phyloP scores from a whole-genome alignment of 2,888 invertebrate species.

The Clepsis dumicolana region DNA sequence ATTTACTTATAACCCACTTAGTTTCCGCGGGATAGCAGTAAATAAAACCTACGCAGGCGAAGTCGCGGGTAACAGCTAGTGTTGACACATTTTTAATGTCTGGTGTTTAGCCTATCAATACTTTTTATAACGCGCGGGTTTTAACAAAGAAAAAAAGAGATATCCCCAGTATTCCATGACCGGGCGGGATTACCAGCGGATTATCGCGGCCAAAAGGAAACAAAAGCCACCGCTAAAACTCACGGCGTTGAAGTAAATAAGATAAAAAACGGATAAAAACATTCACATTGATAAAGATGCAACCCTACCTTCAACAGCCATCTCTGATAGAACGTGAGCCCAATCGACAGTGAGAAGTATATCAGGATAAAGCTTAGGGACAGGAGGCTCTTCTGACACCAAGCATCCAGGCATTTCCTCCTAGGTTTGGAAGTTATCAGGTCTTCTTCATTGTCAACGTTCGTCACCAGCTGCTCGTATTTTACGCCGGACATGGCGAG shows the following conservation, averaged over 20 bases:
- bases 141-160: not conserved
- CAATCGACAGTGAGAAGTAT: slow-evolving; percentile 97
- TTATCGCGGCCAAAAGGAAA: not conserved
- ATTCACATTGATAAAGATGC: slow-evolving; percentile 40
- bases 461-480: slow-evolving; percentile 81
- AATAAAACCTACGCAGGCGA: too few species aligned
- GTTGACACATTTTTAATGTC: too few species aligned
- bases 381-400: slow-evolving; percentile 73
- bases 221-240: not conserved
- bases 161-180: not conserved
- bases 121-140: not conserved
- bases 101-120: not conserved
- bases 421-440: slow-evolving; percentile 71
- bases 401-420: slow-evolving; percentile 73
- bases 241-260: slow-evolving; percentile 1
- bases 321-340: slow-evolving; percentile 98
- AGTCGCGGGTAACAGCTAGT: too few species aligned
- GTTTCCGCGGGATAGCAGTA: too few species aligned
- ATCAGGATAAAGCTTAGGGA: slow-evolving; percentile 88
- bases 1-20: too few species aligned
- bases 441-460: slow-evolving; percentile 72
- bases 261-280: slow-evolving; percentile 16
- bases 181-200: not conserved
- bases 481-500: slow-evolving; percentile 74
- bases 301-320: slow-evolving; percentile 92